phyloP scores from a whole-genome alignment of 1,140 invertebrate genomes.

The Drepana arcuata region DNA sequence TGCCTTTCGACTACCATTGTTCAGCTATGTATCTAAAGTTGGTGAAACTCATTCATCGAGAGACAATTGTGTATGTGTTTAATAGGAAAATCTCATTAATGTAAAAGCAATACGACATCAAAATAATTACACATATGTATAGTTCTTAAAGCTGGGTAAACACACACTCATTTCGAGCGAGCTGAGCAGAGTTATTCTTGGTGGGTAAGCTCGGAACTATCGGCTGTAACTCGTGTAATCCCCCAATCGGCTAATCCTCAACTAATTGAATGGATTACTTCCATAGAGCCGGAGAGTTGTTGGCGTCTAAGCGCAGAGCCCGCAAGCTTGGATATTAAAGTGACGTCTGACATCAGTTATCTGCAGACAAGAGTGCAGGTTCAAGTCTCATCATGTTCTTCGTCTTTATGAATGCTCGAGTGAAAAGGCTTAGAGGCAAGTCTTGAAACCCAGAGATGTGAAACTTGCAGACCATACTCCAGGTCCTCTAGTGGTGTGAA shows the following conservation, averaged over 20 bases:
- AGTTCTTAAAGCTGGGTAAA: background rate
- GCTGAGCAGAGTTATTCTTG: background rate
- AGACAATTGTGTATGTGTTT: background rate
- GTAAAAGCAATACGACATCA: background rate
- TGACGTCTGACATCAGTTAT: too few relatives aligned
- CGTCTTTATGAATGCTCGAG: background rate
- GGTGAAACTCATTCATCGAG: too few relatives aligned
- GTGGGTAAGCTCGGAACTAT: slow-evolving; percentile 5
- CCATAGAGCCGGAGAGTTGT: background rate
- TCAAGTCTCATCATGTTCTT: too few relatives aligned
- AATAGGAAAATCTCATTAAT: background rate
- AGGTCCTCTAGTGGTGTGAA: too few relatives aligned
- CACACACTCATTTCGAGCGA: background rate
- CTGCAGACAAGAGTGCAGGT: too few relatives aligned
- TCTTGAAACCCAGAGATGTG: background rate
- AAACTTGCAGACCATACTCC: too few relatives aligned
- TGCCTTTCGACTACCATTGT: background rate
- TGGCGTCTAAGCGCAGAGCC: background rate
- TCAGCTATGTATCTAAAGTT: too few relatives aligned
- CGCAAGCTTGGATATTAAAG: too few relatives aligned
- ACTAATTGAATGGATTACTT: slow-evolving; percentile 27
- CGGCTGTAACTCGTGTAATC: slow-evolving; percentile 14
- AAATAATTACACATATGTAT: background rate
- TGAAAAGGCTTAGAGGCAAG: background rate
- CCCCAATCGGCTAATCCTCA: slow-evolving; percentile 22